Evolutionary conservation across 2,113 vertebrate genomes (phyloP).

Genomic region (Cyanoderma ruficeps): DNA sequence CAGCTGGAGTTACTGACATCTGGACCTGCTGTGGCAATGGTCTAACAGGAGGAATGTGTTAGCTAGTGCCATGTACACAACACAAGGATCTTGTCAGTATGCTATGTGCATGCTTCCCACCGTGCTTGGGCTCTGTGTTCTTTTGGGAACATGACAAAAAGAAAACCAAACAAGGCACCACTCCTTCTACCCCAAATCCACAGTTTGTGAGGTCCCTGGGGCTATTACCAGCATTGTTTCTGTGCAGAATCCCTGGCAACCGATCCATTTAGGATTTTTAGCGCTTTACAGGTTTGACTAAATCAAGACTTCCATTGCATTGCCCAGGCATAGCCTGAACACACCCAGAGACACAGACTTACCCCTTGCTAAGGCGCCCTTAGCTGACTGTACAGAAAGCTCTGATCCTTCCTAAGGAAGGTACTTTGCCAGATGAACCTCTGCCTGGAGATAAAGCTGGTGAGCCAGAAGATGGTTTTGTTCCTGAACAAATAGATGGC

Average conservation of each 20-base stretch:
- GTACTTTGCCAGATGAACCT: not conserved
- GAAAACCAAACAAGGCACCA: not conserved
- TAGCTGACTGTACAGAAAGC: not conserved
- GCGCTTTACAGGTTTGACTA: not conserved
- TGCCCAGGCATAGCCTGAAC: not conserved
- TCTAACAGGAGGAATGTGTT: not conserved
- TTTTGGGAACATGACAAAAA: not conserved
- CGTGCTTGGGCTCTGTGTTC: not conserved
- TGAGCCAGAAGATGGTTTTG: not conserved
- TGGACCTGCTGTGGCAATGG: not conserved
- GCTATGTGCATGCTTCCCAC: not conserved
- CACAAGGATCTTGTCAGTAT: not conserved
- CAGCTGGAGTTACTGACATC: not conserved
- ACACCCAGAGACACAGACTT: not conserved
- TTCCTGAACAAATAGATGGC: not conserved
- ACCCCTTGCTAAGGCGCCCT: not conserved
- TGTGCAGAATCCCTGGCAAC: not conserved
- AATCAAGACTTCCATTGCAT: not conserved
- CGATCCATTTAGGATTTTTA: not conserved
- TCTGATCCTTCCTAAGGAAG: not conserved
- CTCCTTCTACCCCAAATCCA: not conserved
- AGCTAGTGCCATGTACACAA: not conserved
- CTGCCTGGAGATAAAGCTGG: not conserved
- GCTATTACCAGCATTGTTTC: not conserved
- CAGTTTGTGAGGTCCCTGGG: not conserved